Base-by-base conservation (phyloP, 23 tunicate species). In the Trididemnum clinides region DNA sequence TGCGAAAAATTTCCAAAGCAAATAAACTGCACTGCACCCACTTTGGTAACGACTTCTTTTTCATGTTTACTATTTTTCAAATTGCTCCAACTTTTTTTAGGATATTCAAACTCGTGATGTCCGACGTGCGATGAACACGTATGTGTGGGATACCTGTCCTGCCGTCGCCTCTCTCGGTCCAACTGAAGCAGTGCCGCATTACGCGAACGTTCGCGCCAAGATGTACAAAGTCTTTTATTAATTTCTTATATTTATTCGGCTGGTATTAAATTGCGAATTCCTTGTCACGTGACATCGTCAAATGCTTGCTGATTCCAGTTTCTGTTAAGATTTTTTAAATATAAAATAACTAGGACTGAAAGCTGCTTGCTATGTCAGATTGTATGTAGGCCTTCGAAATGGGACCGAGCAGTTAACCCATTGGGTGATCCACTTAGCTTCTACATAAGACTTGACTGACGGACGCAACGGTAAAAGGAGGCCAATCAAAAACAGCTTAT, bases 131-230 rank as follows among this genome's bases (percentile, higher is more conserved):
- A 81, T 94, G 94, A 25, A 80, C 32, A 85, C 70, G 65, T 94
- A 94, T 38, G 94, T 94, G 2, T 94, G 92, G 90, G 98, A 94
- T 38, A 35, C 71, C 74, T 88, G 90, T 33, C 94, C 94, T 2
- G 94, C 95, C 30, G 98, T 89, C 25, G 98, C 98, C 0, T 66
- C 95, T 15, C 81, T 83, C 36, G 98, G 98, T 26, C 98, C 98
- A 33, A 89, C 95, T 19, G 90, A 89, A 65, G 95, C 98, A 0
- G 27, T 94, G 39, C 95, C 98, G 0, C 76, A 87, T 39, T 94
- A 94, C 64, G 81, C 76, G 35, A 75, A 82, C 35, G 86, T 94
- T 10, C 79, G 98, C 19, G 88, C 94, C 3, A 94, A 89, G 49
- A 94, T 94, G 98, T 94, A 94, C 88, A 89, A 94, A 66, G 88